A percentile compares a stretch with the other conserved stretches of the same genome.
Conservation (phyloP, 2,888 invertebrate species). For the Drosophila eohydei region DNA sequence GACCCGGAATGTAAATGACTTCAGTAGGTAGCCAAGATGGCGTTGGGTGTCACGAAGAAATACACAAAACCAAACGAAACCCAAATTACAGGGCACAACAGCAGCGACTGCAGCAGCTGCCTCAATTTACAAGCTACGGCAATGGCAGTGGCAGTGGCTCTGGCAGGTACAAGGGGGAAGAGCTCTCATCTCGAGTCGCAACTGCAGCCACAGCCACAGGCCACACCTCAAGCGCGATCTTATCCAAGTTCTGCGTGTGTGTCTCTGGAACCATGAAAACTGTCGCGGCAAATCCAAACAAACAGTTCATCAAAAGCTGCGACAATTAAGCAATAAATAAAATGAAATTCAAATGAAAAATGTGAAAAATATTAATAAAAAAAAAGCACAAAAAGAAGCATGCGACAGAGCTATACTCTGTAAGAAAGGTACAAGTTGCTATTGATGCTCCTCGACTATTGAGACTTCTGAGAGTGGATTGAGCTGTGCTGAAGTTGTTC, state of each 20-base stretch:
- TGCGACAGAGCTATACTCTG: background rate
- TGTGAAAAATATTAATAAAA: constrained; percentile 11
- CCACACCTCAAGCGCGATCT: constrained; percentile 52
- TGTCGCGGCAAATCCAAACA: constrained; percentile 82
- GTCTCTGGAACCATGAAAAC: constrained; percentile 52
- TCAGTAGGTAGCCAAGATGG: constrained; percentile 78
- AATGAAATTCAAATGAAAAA: constrained; percentile 78
- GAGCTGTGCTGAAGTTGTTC: too few relatives aligned
- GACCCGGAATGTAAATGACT: constrained; percentile 70
- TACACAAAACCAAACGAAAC: constrained; percentile 22
- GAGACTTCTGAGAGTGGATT: background rate
- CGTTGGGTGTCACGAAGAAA: constrained; percentile 58
- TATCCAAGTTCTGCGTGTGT: constrained; percentile 7
- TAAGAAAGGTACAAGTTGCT: background rate
- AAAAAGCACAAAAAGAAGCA: background rate
- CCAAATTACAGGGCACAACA: constrained; percentile 62
- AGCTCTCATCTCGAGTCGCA: constrained; percentile 7
- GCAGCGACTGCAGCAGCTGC: constrained; percentile 23
- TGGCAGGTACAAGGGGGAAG: background rate
- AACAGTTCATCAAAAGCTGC: constrained; percentile 80
- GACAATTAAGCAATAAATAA: constrained; percentile 74
- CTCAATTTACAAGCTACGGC: background rate
- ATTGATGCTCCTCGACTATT: background rate
- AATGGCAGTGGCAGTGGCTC: background rate
- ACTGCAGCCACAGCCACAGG: constrained; percentile 18